A percentile compares a stretch with the other conserved stretches of the same genome.
These are phyloP conservation scores for Telmatochromis bifrenatus DNA, from an alignment of 2,113 vertebrate species.

Conservation along the genomic window DNA sequence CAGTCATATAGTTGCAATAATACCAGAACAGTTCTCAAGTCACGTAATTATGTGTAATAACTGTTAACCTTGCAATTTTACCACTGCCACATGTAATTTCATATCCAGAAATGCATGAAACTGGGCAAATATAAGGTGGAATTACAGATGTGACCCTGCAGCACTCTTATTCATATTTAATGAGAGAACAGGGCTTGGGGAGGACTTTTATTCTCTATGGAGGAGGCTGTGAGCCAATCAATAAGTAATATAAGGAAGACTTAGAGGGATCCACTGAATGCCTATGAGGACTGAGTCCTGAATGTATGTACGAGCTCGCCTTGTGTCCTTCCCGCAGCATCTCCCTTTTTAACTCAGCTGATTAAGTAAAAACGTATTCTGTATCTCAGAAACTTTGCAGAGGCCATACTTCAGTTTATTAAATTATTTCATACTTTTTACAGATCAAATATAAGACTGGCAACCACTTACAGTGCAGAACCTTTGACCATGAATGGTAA, in stretches of 20 bases:
- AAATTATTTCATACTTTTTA: not conserved
- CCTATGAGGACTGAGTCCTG: not conserved
- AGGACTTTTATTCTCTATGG: constrained; percentile 39
- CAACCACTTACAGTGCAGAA: not conserved
- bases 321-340: not conserved
- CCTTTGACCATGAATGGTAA: not conserved
- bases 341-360: not conserved
- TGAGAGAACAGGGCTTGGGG: not conserved
- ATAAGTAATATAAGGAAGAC: constrained; percentile 62
- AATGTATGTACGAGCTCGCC: not conserved
- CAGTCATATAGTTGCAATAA: not conserved
- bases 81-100: not conserved
- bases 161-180: constrained; percentile 50
- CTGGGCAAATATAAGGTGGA: not conserved
- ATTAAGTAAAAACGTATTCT: not conserved
- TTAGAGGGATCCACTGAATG: constrained; percentile 23
- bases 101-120: constrained; percentile 8
- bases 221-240: constrained; percentile 42
- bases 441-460: not conserved
- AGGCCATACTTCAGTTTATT: not conserved
- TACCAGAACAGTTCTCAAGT: not conserved
- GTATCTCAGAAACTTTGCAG: not conserved
- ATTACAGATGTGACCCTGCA: constrained; percentile 38
- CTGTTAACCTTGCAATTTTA: not conserved
- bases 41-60: not conserved